Evolutionary conservation across 2,113 vertebrate species (phyloP).

Genomic region (Gavialis gangeticus): DNA sequence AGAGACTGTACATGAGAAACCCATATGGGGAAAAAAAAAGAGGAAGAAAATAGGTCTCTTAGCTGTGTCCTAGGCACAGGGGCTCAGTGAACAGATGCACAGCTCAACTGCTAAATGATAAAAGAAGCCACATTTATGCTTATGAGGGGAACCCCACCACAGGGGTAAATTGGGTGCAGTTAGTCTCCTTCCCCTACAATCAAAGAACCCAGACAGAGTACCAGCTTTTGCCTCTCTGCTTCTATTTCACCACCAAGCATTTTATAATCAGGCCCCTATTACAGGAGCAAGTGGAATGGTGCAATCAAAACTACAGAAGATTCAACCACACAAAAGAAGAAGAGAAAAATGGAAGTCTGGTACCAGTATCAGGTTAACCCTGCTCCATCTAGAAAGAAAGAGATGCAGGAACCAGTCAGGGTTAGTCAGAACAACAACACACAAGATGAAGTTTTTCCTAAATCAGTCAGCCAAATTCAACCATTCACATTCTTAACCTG

Average conservation of each 20-base stretch:
- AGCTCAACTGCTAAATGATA: not conserved
- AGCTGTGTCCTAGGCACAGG: not conserved
- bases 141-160: not conserved
- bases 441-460: too few species aligned
- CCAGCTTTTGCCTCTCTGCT: not conserved
- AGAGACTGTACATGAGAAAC: not conserved
- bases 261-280: not conserved
- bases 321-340: not conserved
- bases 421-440: not conserved
- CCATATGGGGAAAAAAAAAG: not conserved
- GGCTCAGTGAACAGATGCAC: not conserved
- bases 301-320: not conserved
- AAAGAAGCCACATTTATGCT: not conserved
- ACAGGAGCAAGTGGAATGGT: not conserved
- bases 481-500: too few species aligned
- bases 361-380: not conserved
- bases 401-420: not conserved
- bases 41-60: not conserved
- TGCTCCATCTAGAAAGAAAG: not conserved
- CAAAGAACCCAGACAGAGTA: not conserved
- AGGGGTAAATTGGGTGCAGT: conserved; percentile 13
- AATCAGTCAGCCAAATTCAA: too few species aligned
- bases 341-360: not conserved
- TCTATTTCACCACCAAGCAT: not conserved
- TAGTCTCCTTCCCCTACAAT: not conserved